phyloP scores from a whole-genome alignment of 2,113 vertebrate genomes.

The Rhinopithecus roxellana region DNA sequence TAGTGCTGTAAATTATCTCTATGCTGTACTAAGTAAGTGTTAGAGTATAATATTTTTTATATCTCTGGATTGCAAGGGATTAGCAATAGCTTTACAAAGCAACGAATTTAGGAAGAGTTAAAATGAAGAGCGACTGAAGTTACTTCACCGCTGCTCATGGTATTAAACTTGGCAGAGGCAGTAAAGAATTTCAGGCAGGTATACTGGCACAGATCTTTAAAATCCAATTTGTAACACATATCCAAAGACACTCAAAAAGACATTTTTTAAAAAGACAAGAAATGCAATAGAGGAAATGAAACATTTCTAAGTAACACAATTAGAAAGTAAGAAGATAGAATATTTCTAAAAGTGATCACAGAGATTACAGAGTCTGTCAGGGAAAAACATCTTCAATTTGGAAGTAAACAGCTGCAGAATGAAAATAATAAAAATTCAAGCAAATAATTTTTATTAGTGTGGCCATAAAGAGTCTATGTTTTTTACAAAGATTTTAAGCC shows the following conservation, averaged over 20 bases:
- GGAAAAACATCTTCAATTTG: constrained; percentile 1
- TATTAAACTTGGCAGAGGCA: not conserved
- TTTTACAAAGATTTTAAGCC: constrained; percentile 3
- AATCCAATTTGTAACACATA: constrained; percentile 24
- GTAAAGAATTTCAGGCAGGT: constrained; percentile 1
- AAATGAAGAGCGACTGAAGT: not conserved
- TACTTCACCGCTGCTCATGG: not conserved
- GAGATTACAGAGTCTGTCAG: not conserved
- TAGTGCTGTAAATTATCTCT: constrained; percentile 47
- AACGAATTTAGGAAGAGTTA: constrained; percentile 41
- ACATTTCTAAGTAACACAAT: not conserved
- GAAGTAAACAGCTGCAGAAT: constrained; percentile 55
- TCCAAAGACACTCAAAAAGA: constrained; percentile 36
- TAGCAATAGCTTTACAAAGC: constrained; percentile 7
- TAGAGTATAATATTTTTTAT: not conserved
- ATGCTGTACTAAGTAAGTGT: not conserved
- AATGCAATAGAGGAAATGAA: not conserved
- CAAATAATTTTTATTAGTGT: constrained; percentile 21
- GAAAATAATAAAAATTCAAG: constrained; percentile 24
- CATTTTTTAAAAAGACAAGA: not conserved
- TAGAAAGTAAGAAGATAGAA: constrained; percentile 37
- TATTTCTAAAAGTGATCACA: not conserved
- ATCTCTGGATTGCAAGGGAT: constrained; percentile 37
- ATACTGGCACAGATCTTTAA: not conserved
- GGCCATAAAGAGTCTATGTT: not conserved